Evolutionary conservation across 1,140 invertebrate species (phyloP).

Genomic region (Drosophila dunni): DNA sequence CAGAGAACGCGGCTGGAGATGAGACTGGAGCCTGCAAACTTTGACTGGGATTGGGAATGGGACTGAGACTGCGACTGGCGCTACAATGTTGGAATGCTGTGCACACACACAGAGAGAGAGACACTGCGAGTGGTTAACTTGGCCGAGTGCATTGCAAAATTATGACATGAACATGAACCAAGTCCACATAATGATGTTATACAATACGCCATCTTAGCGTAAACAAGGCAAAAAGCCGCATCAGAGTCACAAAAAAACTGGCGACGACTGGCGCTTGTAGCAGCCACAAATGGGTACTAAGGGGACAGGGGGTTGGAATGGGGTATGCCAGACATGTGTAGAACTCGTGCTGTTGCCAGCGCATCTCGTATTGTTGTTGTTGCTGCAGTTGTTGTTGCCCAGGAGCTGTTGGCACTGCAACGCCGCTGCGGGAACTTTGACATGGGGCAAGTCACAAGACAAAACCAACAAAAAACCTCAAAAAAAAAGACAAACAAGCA

Average conservation of each 20-base stretch:
- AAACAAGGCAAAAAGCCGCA: constrained; percentile 76
- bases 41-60: constrained; percentile 43
- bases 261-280: constrained; percentile 31
- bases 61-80: constrained; percentile 58
- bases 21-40: constrained; percentile 23
- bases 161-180: constrained; percentile 84
- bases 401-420: constrained; percentile 72
- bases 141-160: constrained; percentile 68
- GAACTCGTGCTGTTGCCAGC: constrained; percentile 21
- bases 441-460: constrained; percentile 35
- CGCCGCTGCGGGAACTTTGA: constrained; percentile 60
- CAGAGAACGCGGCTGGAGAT: constrained; percentile 65
- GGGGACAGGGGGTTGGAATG: background rate
- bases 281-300: background rate
- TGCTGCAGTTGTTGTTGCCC: constrained; percentile 59
- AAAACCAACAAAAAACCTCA: too few relatives aligned
- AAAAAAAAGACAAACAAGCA: too few relatives aligned
- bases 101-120: constrained; percentile 3
- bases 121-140: constrained; percentile 33
- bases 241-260: constrained; percentile 31
- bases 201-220: constrained; percentile 82
- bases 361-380: constrained; percentile 14
- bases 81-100: constrained; percentile 63
- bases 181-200: constrained; percentile 84
- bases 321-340: constrained; percentile 37